These are phyloP conservation scores for Silurus aristotelis DNA, from an alignment of 2,797 vertebrate genomes.

Conservation along the genomic window DNA sequence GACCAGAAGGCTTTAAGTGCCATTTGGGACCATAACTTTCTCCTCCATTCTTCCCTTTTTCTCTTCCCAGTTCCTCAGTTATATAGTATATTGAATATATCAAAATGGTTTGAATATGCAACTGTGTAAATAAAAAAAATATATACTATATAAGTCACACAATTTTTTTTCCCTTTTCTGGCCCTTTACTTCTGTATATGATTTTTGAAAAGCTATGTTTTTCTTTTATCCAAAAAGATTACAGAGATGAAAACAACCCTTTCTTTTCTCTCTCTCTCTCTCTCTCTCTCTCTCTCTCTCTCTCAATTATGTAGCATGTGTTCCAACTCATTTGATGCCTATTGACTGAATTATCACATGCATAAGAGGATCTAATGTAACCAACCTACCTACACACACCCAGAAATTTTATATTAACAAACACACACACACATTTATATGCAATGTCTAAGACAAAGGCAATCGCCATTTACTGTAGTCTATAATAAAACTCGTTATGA, in stretches of 20 bases:
- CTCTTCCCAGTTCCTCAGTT: background rate
- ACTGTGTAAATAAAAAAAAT: background rate
- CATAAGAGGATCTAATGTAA: constrained; percentile 72
- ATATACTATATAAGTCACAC: background rate
- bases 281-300: constrained; percentile 13
- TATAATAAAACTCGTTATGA: constrained; percentile 38
- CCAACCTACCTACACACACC: constrained; percentile 55
- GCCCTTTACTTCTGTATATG: background rate
- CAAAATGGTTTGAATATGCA: background rate
- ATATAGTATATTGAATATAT: background rate
- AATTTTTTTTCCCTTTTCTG: background rate
- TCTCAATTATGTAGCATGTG: constrained; percentile 41
- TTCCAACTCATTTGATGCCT: constrained; percentile 61
- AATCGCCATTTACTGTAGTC: constrained; percentile 31
- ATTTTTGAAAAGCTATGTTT: background rate
- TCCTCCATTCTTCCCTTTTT: background rate
- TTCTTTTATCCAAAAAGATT: background rate
- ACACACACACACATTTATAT: constrained; percentile 22
- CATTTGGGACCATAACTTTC: background rate
- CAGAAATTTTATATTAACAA: constrained; percentile 37
- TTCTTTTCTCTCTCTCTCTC: constrained; percentile 9
- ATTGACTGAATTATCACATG: constrained; percentile 68
- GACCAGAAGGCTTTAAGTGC: background rate
- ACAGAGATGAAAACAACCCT: constrained; percentile 1
- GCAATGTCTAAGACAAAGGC: constrained; percentile 22